Percentiles rank a stretch among this genome's conserved stretches.
These are phyloP conservation scores for Tortrix viridana DNA, from an alignment of 2,888 invertebrate species.

Conservation along the genomic window DNA sequence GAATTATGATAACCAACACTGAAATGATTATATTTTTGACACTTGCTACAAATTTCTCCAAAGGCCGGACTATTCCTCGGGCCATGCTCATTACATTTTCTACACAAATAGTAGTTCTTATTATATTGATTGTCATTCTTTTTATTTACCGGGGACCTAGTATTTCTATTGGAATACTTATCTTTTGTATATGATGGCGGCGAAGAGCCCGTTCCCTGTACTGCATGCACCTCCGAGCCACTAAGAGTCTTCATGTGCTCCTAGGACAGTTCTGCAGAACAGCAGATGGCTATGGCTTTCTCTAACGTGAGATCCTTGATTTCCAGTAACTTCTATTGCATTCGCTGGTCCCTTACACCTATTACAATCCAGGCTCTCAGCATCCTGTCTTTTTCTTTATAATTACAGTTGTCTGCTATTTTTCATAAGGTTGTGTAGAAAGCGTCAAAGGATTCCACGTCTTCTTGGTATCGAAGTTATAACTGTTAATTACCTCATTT, in stretches of 20 bases:
- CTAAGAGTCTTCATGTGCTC: slow-evolving; percentile 4
- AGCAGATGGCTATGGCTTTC: slow-evolving; percentile 12
- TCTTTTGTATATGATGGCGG: slow-evolving; percentile 1
- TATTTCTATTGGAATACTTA: slow-evolving; percentile 9
- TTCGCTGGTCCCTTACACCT: slow-evolving; percentile 1
- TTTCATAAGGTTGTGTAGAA: slow-evolving; percentile 14
- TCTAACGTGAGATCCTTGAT: slow-evolving; percentile 9
- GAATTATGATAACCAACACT: slow-evolving; percentile 12
- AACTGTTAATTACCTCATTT: slow-evolving; percentile 19
- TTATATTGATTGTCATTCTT: background rate
- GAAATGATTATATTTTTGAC: slow-evolving; percentile 21
- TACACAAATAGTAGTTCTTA: slow-evolving; percentile 4
- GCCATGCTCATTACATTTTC: slow-evolving; percentile 25
- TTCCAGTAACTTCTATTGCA: slow-evolving; percentile 17
- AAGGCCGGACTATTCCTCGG: slow-evolving; percentile 24
- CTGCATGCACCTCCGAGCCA: slow-evolving; percentile 17
- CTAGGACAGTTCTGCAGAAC: slow-evolving; percentile 20
- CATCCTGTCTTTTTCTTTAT: slow-evolving; percentile 22
- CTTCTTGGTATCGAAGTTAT: slow-evolving; percentile 17
- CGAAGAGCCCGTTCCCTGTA: background rate
- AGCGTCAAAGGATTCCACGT: background rate
- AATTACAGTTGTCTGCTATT: slow-evolving; percentile 22
- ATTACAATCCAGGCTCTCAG: slow-evolving; percentile 25
- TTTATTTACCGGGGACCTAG: background rate
- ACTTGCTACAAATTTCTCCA: slow-evolving; percentile 18